A percentile compares a stretch with the other conserved stretches of the same genome.
These are phyloP conservation scores for Trematomus loennbergii DNA, from an alignment of 2,113 vertebrate species.

Conservation along the genomic window DNA sequence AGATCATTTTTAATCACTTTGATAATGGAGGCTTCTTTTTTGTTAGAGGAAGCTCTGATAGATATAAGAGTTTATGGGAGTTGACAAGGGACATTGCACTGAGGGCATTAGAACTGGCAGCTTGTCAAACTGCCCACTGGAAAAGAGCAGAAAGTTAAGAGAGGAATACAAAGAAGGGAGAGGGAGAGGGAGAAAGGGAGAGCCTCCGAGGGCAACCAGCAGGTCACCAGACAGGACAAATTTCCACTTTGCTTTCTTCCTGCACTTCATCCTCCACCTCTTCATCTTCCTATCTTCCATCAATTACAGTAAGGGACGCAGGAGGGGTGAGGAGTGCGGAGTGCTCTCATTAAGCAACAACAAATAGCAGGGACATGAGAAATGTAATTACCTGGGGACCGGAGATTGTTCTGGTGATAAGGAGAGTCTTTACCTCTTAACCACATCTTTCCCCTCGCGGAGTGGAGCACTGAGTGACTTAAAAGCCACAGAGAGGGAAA, in stretches of 20 bases:
- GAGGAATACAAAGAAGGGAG: slow-evolving; percentile 70
- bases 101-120: slow-evolving; percentile 85
- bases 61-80: slow-evolving; percentile 84
- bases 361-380: slow-evolving; percentile 63
- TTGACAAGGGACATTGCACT: slow-evolving; percentile 85
- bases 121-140: slow-evolving; percentile 84
- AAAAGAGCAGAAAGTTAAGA: slow-evolving; percentile 79
- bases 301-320: slow-evolving; percentile 61
- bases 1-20: slow-evolving; percentile 85
- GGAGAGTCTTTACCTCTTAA: slow-evolving; percentile 48
- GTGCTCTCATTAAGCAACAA: slow-evolving; percentile 65
- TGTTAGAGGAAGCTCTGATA: slow-evolving; percentile 79
- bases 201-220: slow-evolving; percentile 41
- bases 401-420: slow-evolving; percentile 46
- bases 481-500: slow-evolving; percentile 21
- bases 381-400: slow-evolving; percentile 68
- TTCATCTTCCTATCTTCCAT: slow-evolving; percentile 53
- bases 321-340: slow-evolving; percentile 42
- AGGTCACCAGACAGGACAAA: slow-evolving; percentile 57
- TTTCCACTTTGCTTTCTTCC: slow-evolving; percentile 58
- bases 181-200: neutral
- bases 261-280: slow-evolving; percentile 55
- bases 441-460: slow-evolving; percentile 35
- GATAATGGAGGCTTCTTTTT: slow-evolving; percentile 82
- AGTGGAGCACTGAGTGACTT: slow-evolving; percentile 17